phyloP scores from a whole-genome alignment of 1,140 invertebrate genomes.

The Trachymyrmex cornetzi region DNA sequence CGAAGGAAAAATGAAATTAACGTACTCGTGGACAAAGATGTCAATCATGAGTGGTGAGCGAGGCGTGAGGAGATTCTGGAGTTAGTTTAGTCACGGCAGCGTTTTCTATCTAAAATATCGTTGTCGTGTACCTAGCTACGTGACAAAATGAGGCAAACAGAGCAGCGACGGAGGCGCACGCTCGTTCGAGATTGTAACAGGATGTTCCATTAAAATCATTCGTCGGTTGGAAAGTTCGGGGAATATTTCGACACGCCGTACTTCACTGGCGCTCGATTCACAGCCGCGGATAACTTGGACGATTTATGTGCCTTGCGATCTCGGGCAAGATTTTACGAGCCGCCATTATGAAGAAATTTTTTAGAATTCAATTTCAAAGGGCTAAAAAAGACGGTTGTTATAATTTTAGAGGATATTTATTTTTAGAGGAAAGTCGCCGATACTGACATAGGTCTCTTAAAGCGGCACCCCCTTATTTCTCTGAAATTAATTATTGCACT shows the following conservation, averaged over 20 bases:
- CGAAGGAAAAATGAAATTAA: slow-evolving; percentile 31
- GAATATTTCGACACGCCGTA: slow-evolving; percentile 54
- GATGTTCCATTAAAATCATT: slow-evolving; percentile 54
- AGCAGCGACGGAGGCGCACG: not conserved
- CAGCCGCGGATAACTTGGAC: slow-evolving; percentile 36
- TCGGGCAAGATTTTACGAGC: slow-evolving; percentile 4
- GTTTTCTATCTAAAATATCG: slow-evolving; percentile 56
- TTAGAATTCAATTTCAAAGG: not conserved
- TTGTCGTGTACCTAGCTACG: slow-evolving; percentile 24
- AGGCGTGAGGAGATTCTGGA: not conserved
- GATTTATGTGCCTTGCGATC: slow-evolving; percentile 47
- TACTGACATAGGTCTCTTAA: too few species aligned
- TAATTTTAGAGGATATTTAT: not conserved
- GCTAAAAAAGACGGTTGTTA: not conserved
- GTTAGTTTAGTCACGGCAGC: slow-evolving; percentile 1
- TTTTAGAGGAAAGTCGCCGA: not conserved
- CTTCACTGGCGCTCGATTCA: slow-evolving; percentile 47
- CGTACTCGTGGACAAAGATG: not conserved
- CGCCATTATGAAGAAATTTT: not conserved
- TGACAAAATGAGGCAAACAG: slow-evolving; percentile 52
- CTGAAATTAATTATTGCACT: too few species aligned
- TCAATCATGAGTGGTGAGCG: slow-evolving; percentile 31
- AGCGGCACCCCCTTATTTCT: too few species aligned
- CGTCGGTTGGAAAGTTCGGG: slow-evolving; percentile 36
- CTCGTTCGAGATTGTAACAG: slow-evolving; percentile 39